Base-by-base conservation (phyloP, 2,113 vertebrate genomes). In the Eulemur rufifrons region DNA sequence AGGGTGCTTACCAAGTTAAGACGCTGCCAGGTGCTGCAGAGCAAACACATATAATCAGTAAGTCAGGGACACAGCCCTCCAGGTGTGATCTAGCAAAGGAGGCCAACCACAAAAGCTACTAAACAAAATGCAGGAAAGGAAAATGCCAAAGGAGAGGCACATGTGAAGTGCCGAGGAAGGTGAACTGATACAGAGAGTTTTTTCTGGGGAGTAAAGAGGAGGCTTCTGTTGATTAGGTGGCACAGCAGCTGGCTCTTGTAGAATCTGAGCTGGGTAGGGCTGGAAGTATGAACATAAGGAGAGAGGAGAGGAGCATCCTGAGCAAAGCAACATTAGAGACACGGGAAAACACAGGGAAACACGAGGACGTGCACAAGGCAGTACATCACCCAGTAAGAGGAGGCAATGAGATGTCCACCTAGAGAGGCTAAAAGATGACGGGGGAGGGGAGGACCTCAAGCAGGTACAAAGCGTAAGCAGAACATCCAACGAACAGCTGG, bases 91-190 rank as follows among this genome's bases (percentile, higher is more conserved):
- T n/a, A 45, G 37, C 50, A 64, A 42, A 39, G 20, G 10, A 15
- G 6, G 59, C 39, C 25, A 3, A 29, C 17, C 15, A 42, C 23
- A 76, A 86, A n/a, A 66, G 37, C 42, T 20, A 47, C 74, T 42
- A 25, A 64, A n/a, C 52, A 64, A 34, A 50, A 63, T 0, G 6
- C 47, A 78, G 68, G 37, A 85, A 50, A 78, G 25, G 14, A 42
- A 29, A 25, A 17, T 2, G 5, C 3, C 63, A 64, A 45, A 71
- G 86, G 20, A 37, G 63, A 39, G 68, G 25, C 37, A 34, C 23
- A 6, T 1, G 1, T 2, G 3, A 15, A 66, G 37, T 5, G 34
- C 34, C 64, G 25, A 7, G 54, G 47, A 34, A 2, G 11, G 25
- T 2, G 21, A 45, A 17, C 25, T 7, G 15, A 74, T 32, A 50